Evolutionary conservation across 2,113 vertebrate genomes (phyloP), one percentile per base, ranked within the genome.

Genomic region (Alligator mississippiensis): DNA sequence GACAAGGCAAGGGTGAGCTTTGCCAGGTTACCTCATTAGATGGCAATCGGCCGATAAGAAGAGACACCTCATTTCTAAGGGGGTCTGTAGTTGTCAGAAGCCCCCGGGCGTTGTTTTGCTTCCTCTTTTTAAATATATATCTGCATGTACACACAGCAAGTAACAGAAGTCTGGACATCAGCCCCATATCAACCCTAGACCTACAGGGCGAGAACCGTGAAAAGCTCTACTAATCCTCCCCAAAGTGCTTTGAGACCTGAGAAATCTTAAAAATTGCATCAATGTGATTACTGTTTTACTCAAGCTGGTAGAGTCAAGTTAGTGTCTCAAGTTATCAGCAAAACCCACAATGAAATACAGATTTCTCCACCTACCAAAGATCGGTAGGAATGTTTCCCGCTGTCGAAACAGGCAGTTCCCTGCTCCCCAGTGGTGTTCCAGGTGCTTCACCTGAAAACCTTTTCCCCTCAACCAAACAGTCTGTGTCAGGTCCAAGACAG

Each of bases 91-190:
- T 0, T 12, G 87, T 72, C 60, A 75, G 60, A 64, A 57, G 47
- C 1, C 25, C 6, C 2, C 2, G 55, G 21, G 47, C 22, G 34
- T 30, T 21, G 54, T 55, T 62, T 27, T 9, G 47, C 14, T 55
- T 11, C 4, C 9, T 27, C 13, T 78, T 30, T n/a, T 27, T 54
- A 64, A 28, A 81, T 28, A 60, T 28, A 60, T 14, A 24, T 15
- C 12, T 14, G 24, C 47, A 17, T 15, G 30, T 22, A 47, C 47
- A 47, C 47, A 47, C 47, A 47, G 47, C 47, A 47, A 47, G 47
- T 47, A 47, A 47, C 47, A 3, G 47, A 47, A 3, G 1, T 18
- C 11, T 0, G 6, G 2, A 22, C 4, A 13, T 0, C 1, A 7
- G 27, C 58, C 72, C 61, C 11, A 2, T 59, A 62, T 85, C 61